A percentile compares a stretch with the other conserved stretches of the same genome.
These are phyloP conservation scores for Anabacerthia variegaticeps DNA, from an alignment of 2,797 vertebrate species.

Conservation along the genomic window DNA sequence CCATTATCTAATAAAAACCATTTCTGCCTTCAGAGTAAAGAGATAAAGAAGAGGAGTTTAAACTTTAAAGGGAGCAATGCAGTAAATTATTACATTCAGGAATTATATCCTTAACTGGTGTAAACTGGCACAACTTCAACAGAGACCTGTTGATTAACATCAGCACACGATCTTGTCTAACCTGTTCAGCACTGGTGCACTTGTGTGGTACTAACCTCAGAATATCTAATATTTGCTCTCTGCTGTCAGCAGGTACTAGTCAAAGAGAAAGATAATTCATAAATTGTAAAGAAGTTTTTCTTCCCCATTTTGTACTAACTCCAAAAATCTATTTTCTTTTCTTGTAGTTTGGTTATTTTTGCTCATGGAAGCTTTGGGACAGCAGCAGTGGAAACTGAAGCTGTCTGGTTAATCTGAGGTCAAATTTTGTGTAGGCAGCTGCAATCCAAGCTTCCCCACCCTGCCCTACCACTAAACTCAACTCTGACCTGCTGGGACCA, in stretches of 20 bases:
- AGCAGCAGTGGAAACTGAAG: conserved; percentile 51
- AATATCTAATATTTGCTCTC: neutral
- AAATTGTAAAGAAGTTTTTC: neutral
- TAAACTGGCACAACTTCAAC: conserved; percentile 7
- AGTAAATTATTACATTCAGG: conserved; percentile 66
- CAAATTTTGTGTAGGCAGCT: conserved; percentile 40
- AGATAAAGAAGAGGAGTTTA: conserved; percentile 57
- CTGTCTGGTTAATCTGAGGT: conserved; percentile 58
- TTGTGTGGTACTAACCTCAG: neutral
- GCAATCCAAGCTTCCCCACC: conserved; percentile 18
- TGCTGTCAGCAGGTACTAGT: conserved; percentile 36
- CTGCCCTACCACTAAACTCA: conserved; percentile 36
- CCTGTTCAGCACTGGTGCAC: neutral
- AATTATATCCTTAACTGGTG: neutral
- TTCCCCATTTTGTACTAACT: neutral
- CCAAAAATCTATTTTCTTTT: conserved; percentile 44
- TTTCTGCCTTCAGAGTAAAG: conserved; percentile 38
- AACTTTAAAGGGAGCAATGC: conserved; percentile 61
- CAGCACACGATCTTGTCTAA: neutral
- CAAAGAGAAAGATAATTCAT: conserved; percentile 24
- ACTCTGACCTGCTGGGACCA: conserved; percentile 29
- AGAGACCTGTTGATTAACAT: conserved; percentile 12
- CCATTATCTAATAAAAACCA: conserved; percentile 52
- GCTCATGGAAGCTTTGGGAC: conserved; percentile 13
- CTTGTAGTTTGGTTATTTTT: conserved; percentile 5